phyloP scores from a whole-genome alignment of 2,113 vertebrate genomes.

The Nettapus auritus region DNA sequence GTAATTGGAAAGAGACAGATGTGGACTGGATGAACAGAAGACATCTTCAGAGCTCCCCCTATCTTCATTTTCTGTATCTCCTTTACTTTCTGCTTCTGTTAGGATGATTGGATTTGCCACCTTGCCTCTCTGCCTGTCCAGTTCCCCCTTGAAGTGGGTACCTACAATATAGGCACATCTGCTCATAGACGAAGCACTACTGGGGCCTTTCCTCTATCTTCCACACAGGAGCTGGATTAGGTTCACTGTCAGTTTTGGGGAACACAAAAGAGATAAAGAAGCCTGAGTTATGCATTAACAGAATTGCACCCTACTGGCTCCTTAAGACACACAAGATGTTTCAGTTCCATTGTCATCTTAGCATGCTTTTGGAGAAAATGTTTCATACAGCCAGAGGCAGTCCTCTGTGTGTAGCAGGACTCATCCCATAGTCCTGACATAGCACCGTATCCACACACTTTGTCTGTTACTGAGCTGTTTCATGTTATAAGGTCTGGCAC shows the following conservation, averaged over 20 bases:
- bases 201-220: constrained; percentile 7
- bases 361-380: neutral
- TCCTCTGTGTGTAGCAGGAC: neutral
- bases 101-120: neutral
- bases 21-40: neutral
- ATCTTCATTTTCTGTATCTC: neutral
- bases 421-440: neutral
- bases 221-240: constrained; percentile 33
- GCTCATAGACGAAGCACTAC: neutral
- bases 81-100: neutral
- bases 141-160: neutral
- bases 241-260: neutral
- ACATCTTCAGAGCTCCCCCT: neutral
- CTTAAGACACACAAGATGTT: constrained; percentile 57
- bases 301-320: constrained; percentile 46
- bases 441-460: neutral
- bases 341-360: constrained; percentile 39
- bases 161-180: neutral
- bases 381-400: constrained; percentile 18
- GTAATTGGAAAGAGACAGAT: neutral
- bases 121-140: neutral
- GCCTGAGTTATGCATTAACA: constrained; percentile 24
- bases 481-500: neutral
- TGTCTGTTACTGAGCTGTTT: neutral
- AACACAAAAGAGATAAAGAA: constrained; percentile 32